Evolutionary conservation across 2,113 vertebrate genomes (phyloP).

Genomic region (Corythoichthys haematopterus): DNA sequence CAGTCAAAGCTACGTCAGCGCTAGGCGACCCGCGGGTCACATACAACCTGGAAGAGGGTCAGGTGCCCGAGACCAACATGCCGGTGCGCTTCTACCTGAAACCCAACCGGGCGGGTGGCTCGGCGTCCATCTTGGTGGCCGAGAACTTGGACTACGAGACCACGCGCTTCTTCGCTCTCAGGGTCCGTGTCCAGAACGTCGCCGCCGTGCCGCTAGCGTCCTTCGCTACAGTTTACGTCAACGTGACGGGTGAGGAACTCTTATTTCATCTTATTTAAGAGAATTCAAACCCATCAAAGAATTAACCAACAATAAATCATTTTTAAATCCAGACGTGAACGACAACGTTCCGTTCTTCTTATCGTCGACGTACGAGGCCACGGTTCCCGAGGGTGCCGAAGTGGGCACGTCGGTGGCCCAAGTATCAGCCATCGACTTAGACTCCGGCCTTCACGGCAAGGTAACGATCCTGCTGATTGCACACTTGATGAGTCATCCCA

Average conservation of each 20-base stretch:
- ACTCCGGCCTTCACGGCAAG: conserved; percentile 82
- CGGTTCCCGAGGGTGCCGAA: conserved; percentile 77
- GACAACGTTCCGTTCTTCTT: conserved; percentile 91
- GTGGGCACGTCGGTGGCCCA: conserved; percentile 79
- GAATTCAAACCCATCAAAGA: too few species aligned
- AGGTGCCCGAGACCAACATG: conserved; percentile 86
- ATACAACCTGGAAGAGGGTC: conserved; percentile 83
- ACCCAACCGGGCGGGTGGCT: conserved; percentile 82
- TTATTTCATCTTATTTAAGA: too few species aligned
- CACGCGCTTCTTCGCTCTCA: conserved; percentile 78
- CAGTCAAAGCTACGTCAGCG: conserved; percentile 81
- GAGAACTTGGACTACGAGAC: conserved; percentile 84
- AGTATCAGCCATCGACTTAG: conserved; percentile 81
- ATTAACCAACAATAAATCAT: too few species aligned
- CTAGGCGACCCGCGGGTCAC: conserved; percentile 84
- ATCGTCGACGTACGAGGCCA: conserved; percentile 85
- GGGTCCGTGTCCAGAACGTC: conserved; percentile 82
- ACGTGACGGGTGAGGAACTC: conserved; percentile 76
- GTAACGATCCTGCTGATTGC: conserved; percentile 41
- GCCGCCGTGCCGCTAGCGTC: conserved; percentile 81
- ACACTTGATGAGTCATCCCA: too few species aligned
- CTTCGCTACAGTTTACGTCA: conserved; percentile 76
- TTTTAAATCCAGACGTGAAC: conserved; percentile 77
- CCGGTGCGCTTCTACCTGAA: conserved; percentile 86
- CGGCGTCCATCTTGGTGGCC: conserved; percentile 82